Base-by-base conservation (phyloP, 2,888 invertebrate species). In the Cataglyphis albicans region DNA sequence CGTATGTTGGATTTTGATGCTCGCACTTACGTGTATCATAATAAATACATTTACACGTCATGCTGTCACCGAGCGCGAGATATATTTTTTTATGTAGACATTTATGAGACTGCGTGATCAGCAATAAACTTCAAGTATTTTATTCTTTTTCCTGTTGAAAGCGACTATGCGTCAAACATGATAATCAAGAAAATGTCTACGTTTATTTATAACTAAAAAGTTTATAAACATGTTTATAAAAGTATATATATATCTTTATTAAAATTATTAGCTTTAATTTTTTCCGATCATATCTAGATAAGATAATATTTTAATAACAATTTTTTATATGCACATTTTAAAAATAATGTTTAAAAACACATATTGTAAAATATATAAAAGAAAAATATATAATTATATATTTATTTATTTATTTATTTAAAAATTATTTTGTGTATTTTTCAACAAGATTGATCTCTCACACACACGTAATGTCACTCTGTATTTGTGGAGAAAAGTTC, bases 91-190 rank as follows among this genome's bases (percentile, higher is more conserved):
- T 55, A 55, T 38, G 52, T 15, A 25, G 21, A 75, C 63, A 7
- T 64, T 75, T 75, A 75, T 25, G 25, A 64, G 48, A 3, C 38
- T 38, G 15, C n/a, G n/a, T 52, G 63, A 52, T 48, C 7, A 25
- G 38, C 64, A 52, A 38, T 75, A 75, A 64, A 75, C 29, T 75
- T 75, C 7, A 9, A 64, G 35, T 52, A 52, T 61, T 61, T 48
- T 48, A 48, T 52, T 52, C n/a, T 18, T 64, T 75, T 75, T 25
- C 15, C 55, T 35, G 48, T 3, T 10, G 25, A 65, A 55, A 21
- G 25, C 25, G 52, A 35, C n/a, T 12, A 18, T 9, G 15, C 4
- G 21, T 61, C 44, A 6, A 9, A 63, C 7, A 32, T 15, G 3
- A n/a, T 4, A 74, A 29, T 74, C 32, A 38, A 32, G 1, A 44